phyloP scores from a whole-genome alignment of 2,888 invertebrate species.

The Hemistola chrysoprasaria region DNA sequence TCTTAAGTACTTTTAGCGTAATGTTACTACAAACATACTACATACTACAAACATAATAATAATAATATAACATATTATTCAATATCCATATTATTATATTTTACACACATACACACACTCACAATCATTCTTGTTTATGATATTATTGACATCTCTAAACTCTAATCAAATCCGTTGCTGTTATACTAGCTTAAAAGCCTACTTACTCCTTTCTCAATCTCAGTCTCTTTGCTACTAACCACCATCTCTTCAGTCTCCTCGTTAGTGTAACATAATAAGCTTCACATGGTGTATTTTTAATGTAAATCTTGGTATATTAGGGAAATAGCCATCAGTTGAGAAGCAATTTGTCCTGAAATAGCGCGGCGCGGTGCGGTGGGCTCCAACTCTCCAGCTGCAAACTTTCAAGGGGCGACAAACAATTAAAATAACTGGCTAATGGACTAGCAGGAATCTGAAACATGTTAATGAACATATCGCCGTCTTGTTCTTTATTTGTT shows the following conservation, averaged over 20 bases:
- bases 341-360: conserved; percentile 79
- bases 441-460: conserved; percentile 71
- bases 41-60: too few species aligned
- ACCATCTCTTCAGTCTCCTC: background rate
- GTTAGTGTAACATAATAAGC: background rate
- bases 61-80: too few species aligned
- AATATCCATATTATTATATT: too few species aligned
- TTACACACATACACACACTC: too few species aligned
- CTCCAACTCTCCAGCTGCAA: conserved; percentile 60
- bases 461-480: conserved; percentile 77
- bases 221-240: background rate
- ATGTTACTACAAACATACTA: too few species aligned
- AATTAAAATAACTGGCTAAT: conserved; percentile 82
- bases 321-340: conserved; percentile 63
- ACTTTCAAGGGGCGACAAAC: conserved; percentile 63
- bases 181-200: background rate
- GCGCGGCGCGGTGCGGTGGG: conserved; percentile 53
- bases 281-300: background rate
- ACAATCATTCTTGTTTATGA: too few species aligned
- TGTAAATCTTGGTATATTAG: conserved; percentile 29
- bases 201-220: too few species aligned
- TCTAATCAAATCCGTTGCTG: too few species aligned
- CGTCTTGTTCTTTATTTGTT: conserved; percentile 60
- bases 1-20: too few species aligned
- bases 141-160: too few species aligned